Evolutionary conservation across 2,888 invertebrate species (phyloP), one percentile per base, ranked within the genome.

Genomic region (Leuctra nigra): DNA sequence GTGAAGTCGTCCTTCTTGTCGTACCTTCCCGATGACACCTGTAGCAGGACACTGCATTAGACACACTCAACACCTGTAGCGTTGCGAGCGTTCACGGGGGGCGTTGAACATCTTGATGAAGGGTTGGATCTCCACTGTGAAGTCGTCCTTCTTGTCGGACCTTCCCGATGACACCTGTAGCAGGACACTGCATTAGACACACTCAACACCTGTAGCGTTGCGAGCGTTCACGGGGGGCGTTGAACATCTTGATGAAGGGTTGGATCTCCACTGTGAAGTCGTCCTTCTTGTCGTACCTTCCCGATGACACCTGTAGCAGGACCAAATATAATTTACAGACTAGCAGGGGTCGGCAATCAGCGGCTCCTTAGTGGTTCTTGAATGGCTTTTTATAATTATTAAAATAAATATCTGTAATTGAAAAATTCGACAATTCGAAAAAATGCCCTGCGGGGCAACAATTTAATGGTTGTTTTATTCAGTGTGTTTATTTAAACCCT

Each of bases 211-310:
- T 29, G 29, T 11, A 29, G 29, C 6, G 29, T 29, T 39, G 13
- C 13, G 16, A 16, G 18, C 39, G 39, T 2, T 79, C 73, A 11
- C 68, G 64, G 1, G 79, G 78, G 6, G 78, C 82, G 72, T 86
- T 85, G 71, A 86, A 86, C 63, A 82, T 69, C 65, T 80, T 78
- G 73, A 82, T 84, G 69, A 87, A 87, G 1, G 86, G 86, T 70
- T 86, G 86, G 57, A 84, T 64, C 11, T 86, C 82, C 36, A 86
- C 86, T 0, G 86, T 80, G 73, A 86, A 87, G 70, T 86, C 85
- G 0, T 78, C 75, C 25, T 77, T 79, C 0, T 72, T 72, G 64
- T 84, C 82, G 69, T 86, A 87, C 20, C 85, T 73, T 0, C 82
- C 82, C 66, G 80, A 81, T 2, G 72, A 71, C 61, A 82, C 72